Percentiles rank a stretch among this genome's conserved stretches.
Conservation (phyloP, 2,888 invertebrate species). For the Eledone cirrhosa region DNA sequence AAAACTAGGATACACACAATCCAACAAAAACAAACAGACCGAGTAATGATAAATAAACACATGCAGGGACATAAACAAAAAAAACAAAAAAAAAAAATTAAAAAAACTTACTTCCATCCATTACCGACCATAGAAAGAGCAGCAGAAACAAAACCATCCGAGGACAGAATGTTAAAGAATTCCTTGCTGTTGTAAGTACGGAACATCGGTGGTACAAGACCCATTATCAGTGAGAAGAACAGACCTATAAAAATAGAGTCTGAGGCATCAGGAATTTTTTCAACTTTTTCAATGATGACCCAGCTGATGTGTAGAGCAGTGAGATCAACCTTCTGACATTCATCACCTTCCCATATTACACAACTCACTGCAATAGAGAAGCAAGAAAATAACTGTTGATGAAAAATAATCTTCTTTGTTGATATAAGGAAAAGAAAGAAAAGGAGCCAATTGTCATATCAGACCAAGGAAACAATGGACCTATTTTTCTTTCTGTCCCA, state of each 20-base stretch:
- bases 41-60: not conserved
- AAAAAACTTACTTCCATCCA: constrained; percentile 46
- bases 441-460: no score
- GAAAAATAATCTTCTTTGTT: no score
- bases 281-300: constrained; percentile 90
- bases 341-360: constrained; percentile 91
- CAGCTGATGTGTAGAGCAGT: constrained; percentile 95
- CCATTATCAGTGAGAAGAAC: constrained; percentile 59
- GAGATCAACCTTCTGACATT: constrained; percentile 90
- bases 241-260: constrained; percentile 78
- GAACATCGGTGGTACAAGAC: constrained; percentile 57
- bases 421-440: no score
- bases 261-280: constrained; percentile 80
- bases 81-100: not conserved
- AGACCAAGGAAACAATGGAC: no score
- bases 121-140: constrained; percentile 35
- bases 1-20: no score
- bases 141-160: constrained; percentile 37
- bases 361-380: constrained; percentile 79
- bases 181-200: constrained; percentile 55
- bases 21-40: not conserved
- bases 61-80: not conserved
- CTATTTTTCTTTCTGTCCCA: no score
- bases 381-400: not conserved
- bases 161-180: constrained; percentile 33